Percentiles rank a stretch among this genome's conserved stretches.
phyloP scores from a whole-genome alignment of 2,113 vertebrate species.

The Lates calcarifer region DNA sequence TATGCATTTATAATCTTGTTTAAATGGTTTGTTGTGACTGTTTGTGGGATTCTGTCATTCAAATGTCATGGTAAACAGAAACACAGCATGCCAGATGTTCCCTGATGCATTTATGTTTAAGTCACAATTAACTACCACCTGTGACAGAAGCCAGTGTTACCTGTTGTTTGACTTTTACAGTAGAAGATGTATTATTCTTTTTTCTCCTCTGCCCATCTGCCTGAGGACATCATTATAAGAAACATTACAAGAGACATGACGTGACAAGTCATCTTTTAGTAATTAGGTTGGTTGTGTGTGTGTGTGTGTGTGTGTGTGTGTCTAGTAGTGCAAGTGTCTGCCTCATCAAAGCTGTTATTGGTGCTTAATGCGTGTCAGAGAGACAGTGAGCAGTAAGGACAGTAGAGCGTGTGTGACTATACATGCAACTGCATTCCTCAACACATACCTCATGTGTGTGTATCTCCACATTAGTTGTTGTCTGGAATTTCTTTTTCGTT shows the following conservation, averaged over 20 bases:
- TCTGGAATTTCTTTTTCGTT: constrained; percentile 52
- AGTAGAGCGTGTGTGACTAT: too few species aligned
- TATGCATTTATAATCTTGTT: constrained; percentile 11
- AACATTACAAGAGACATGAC: neutral
- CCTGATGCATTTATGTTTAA: constrained; percentile 33
- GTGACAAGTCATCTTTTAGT: constrained; percentile 26
- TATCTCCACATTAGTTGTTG: constrained; percentile 19
- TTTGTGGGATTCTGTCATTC: constrained; percentile 30
- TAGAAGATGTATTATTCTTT: neutral
- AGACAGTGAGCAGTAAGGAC: neutral
- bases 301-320: neutral
- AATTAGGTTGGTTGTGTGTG: constrained; percentile 24
- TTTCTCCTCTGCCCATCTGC: neutral
- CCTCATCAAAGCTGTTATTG: constrained; percentile 27
- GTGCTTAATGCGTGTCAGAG: constrained; percentile 17
- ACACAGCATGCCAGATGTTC: constrained; percentile 39
- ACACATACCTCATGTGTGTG: constrained; percentile 9
- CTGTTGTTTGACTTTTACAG: constrained; percentile 37
- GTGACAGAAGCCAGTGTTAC: constrained; percentile 47
- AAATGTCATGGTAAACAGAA: constrained; percentile 46
- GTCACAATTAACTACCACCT: constrained; percentile 56
- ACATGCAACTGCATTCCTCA: constrained; percentile 4
- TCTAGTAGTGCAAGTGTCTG: neutral
- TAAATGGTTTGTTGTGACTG: neutral
- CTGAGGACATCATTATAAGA: constrained; percentile 22